Evolutionary conservation across 2,888 invertebrate genomes (phyloP).

Genomic region (Mythimna pallens): DNA sequence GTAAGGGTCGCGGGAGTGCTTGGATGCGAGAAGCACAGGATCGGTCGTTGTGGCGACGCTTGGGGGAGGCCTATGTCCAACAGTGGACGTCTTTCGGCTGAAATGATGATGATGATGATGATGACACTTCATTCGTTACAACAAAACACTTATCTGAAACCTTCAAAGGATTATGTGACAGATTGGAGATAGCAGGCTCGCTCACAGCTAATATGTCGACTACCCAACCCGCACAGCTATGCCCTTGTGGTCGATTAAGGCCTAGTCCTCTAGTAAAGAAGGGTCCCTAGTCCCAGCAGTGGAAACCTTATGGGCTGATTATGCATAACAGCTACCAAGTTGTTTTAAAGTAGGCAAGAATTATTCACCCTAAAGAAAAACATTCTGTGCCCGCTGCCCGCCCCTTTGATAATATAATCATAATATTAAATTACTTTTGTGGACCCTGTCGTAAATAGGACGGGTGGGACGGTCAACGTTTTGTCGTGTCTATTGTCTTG

Average conservation of each 20-base stretch:
- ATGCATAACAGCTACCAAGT: not conserved
- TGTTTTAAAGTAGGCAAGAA: conserved; percentile 10
- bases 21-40: too few relatives aligned
- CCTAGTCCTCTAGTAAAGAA: not conserved
- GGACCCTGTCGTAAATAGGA: conserved; percentile 26
- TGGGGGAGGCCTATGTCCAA: too few relatives aligned
- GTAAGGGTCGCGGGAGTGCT: too few relatives aligned
- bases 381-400: not conserved
- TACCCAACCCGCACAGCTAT: not conserved
- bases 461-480: conserved; percentile 18
- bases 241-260: not conserved
- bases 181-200: too few relatives aligned
- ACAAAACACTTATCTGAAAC: too few relatives aligned
- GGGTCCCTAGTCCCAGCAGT: not conserved
- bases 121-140: too few relatives aligned
- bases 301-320: not conserved
- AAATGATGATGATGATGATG: too few relatives aligned
- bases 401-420: conserved; percentile 40
- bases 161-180: too few relatives aligned
- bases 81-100: too few relatives aligned
- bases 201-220: not conserved
- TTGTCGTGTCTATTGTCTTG: conserved; percentile 21
- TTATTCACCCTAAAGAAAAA: conserved; percentile 2
- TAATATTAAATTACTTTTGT: conserved; percentile 49
- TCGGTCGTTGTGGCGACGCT: too few relatives aligned